Evolutionary conservation across 2,888 invertebrate species (phyloP), one percentile per base, ranked within the genome.

Genomic region (Lasius fuliginosus): DNA sequence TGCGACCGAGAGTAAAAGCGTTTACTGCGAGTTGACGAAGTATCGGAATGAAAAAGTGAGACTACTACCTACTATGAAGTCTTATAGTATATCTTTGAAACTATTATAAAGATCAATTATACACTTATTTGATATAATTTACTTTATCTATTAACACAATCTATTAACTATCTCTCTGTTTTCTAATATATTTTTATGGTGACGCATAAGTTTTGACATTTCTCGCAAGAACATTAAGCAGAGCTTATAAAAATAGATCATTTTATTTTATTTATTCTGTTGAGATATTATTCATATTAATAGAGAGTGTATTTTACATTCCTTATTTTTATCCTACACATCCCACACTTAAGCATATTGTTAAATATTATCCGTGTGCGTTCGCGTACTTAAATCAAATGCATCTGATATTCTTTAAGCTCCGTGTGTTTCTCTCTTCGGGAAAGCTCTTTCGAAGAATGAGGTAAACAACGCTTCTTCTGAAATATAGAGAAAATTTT

Each of bases 1-100:
- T 64, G 83, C 69, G 42, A 71, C 60, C 68, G 68, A 75, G 68
- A 77, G 67, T 49, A 83, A 82, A 86, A 84, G 81, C 82, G 71
- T 62, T 81, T 81, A 62, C 60, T 71, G 46, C 8, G 36, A 60
- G 60, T 81, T 73, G 60, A 81, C 60, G 36, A 79, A 79, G 73
- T 79, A 69, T 33, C 58, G 8, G 71, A 12, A 12, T 79, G 42
- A 73, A 81, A 81, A 81, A 73, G 36, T 56, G 46, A n/a, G 15
- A 33, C 27, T 79, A 53, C 27, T 33, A 49, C 12, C 60, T n/a
- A 49, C 58, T 27, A 46, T 9, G 18, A 73, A 23, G 18, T 36
- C n/a, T n/a, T n/a, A 27, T 9, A 36, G 40, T 30, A 40, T 30
- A 68, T 9, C 46, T 23, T 53, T 8, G 8, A 68, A 15, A 36